These are phyloP conservation scores for Rachycentron canadum DNA, from an alignment of 2,797 vertebrate species.

Conservation along the genomic window DNA sequence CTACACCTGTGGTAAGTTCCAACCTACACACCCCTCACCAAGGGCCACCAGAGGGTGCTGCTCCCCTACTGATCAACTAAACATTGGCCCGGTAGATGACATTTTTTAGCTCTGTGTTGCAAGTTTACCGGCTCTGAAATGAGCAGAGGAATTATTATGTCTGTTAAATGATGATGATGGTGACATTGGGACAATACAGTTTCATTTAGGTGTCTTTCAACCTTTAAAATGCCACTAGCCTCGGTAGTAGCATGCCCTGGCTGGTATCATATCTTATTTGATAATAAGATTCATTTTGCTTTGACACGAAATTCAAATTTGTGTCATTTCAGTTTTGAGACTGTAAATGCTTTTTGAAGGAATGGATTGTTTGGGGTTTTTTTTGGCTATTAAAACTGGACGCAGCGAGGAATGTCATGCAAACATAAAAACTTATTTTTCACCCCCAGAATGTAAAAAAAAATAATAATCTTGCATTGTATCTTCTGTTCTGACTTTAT, in stretches of 20 bases:
- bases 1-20: constrained; percentile 91
- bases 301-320: neutral
- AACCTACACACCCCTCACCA: neutral
- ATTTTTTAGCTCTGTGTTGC: neutral
- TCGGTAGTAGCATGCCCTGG: neutral
- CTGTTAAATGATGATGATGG: neutral
- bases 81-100: neutral
- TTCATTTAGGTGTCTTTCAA: neutral
- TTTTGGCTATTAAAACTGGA: neutral
- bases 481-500: constrained; percentile 30
- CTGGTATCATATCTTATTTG: too few species aligned
- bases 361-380: neutral
- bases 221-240: neutral
- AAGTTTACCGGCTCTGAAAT: neutral
- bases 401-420: neutral
- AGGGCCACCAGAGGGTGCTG: constrained; percentile 73
- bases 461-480: constrained; percentile 2
- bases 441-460: neutral
- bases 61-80: constrained; percentile 44
- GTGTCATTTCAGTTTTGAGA: neutral
- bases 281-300: too few species aligned
- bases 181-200: neutral
- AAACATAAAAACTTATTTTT: constrained; percentile 3
- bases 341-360: neutral
- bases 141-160: neutral